A percentile compares a stretch with the other conserved stretches of the same genome.
Evolutionary conservation across 2,797 vertebrate genomes (phyloP).

Genomic region (Danio choprae): DNA sequence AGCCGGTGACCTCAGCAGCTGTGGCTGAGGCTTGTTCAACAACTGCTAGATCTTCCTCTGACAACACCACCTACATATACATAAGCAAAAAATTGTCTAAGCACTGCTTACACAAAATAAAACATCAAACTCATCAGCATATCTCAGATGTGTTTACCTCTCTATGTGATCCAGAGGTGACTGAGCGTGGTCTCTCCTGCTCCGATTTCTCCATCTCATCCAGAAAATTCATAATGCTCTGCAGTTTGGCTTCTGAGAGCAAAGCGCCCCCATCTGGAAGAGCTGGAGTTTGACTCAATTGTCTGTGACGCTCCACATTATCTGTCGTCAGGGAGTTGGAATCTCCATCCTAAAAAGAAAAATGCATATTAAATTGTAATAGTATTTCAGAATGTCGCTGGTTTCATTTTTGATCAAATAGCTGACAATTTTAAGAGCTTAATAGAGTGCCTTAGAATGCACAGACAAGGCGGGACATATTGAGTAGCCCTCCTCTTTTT

Average conservation of each 20-base stretch:
- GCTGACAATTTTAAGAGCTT: too few species aligned
- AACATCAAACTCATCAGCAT: background rate
- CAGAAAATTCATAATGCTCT: constrained; percentile 94
- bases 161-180: constrained; percentile 79
- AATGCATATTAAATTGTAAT: background rate
- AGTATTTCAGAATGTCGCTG: background rate
- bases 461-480: too few species aligned
- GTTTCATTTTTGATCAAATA: background rate
- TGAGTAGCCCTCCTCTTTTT: too few species aligned
- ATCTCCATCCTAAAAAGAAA: constrained; percentile 77
- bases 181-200: constrained; percentile 85
- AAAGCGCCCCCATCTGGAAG: constrained; percentile 82
- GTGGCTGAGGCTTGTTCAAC: constrained; percentile 83
- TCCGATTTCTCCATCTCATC: constrained; percentile 94
- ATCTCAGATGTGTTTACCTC: constrained; percentile 74
- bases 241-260: constrained; percentile 93
- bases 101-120: background rate
- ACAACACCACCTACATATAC: constrained; percentile 64
- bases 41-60: constrained; percentile 81
- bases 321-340: constrained; percentile 88
- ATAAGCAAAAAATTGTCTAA: background rate
- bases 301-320: constrained; percentile 89
- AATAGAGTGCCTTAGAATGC: too few species aligned
- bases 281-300: constrained; percentile 76
- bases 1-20: constrained; percentile 81